Base-by-base conservation (phyloP, 2,113 vertebrate species). In the Varanus komodoensis region DNA sequence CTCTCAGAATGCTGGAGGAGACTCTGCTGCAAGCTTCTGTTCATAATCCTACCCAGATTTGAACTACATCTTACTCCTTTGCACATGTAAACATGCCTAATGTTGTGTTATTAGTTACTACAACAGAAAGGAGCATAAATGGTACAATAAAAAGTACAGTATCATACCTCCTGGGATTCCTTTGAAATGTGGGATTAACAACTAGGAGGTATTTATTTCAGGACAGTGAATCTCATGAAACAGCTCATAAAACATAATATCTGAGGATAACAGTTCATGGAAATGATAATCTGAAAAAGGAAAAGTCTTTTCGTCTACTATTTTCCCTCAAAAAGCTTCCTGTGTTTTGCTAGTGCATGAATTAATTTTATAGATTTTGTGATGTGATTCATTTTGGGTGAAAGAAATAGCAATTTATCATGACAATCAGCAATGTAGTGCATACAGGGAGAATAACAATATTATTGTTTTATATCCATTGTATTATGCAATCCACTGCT, bases 401-500 rank as follows among this genome's bases (percentile, higher is more conserved):
- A 96, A 95, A 95, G 94, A 96, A 97, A 96, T 95, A 95, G 95
- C 91, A 95, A 97, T 97, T 97, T 97, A 96, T 97, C 96, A 97
- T 96, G 92, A 91, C 96, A 96, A 96, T 97, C 96, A 97, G 97
- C 93, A 96, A 95, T 92, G 91, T 89, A 93, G 92, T 90, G 87
- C 91, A 95, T 95, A 96, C 95, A 96, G 83, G 91, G 89, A 95
- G 95, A 96, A 94, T 91, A 91, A 68, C 95, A 90, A 68, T 73
- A 92, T 96, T 96, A 93, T 96, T 95, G 94, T 97, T 96, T 96
- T 88, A 95, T 92, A 78, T 90, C 90, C 83, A 88, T 96, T 97
- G 95, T 97, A 96, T 94, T 94, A 96, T 94, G 95, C 92, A 93
- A 89, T 94, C 90, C 95, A 91, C 89, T 94, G 86, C 69, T 84